A percentile compares a stretch with the other conserved stretches of the same genome.
phyloP scores from a whole-genome alignment of 1,140 invertebrate species.

The Plodia interpunctella region DNA sequence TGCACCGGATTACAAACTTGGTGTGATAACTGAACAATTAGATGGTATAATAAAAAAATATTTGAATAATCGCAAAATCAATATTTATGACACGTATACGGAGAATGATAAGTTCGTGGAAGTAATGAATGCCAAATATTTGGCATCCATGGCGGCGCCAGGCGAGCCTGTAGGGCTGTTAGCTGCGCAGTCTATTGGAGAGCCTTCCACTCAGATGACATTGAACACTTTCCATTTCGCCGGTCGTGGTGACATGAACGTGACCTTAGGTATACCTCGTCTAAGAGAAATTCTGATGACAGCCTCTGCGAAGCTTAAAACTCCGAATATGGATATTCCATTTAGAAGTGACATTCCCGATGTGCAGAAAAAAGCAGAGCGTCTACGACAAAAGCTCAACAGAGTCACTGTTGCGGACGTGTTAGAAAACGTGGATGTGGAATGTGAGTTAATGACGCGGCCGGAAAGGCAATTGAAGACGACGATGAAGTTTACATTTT shows the following conservation, averaged over 20 bases:
- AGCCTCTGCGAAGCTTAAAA: constrained; percentile 94
- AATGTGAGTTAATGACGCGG: constrained; percentile 77
- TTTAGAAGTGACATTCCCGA: constrained; percentile 78
- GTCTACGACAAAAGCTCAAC: constrained; percentile 83
- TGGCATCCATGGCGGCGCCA: constrained; percentile 87
- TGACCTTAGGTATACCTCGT: constrained; percentile 97
- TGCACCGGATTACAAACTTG: constrained; percentile 86
- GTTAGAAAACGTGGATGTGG: constrained; percentile 84
- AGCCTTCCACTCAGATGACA: constrained; percentile 99
- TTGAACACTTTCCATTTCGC: constrained; percentile 99
- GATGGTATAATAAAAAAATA: constrained; percentile 84
- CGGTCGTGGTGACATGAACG: constrained; percentile 99
- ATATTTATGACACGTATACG: constrained; percentile 49
- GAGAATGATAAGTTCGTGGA: constrained; percentile 79
- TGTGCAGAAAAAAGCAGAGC: constrained; percentile 81
- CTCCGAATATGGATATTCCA: constrained; percentile 97
- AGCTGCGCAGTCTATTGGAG: constrained; percentile 97
- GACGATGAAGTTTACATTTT: constrained; percentile 83
- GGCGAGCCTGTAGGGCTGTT: constrained; percentile 98
- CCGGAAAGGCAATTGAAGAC: constrained; percentile 78
- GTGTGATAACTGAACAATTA: constrained; percentile 89
- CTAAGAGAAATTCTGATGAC: constrained; percentile 98
- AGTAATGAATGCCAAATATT: constrained; percentile 86
- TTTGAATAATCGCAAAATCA: constrained; percentile 63
- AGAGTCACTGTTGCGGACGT: constrained; percentile 88